These are phyloP conservation scores for Miltochrista miniata DNA, from an alignment of 2,888 invertebrate genomes.

Conservation along the genomic window DNA sequence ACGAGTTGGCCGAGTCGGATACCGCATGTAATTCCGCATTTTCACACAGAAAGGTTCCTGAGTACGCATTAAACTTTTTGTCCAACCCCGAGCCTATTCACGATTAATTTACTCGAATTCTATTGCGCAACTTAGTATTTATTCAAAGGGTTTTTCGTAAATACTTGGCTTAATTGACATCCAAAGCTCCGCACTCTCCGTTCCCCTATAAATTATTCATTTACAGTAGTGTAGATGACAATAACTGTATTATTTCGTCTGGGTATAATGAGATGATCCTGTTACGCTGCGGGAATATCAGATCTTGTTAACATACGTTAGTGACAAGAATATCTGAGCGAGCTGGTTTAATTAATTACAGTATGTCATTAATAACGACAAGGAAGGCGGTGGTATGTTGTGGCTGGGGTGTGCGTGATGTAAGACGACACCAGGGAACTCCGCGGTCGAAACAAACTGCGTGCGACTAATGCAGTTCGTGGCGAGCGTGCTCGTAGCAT, in stretches of 20 bases:
- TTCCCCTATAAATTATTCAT: conserved; percentile 64
- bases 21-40: conserved; percentile 70
- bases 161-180: conserved; percentile 72
- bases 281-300: conserved; percentile 49
- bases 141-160: conserved; percentile 62
- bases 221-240: conserved; percentile 50
- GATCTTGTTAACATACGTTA: conserved; percentile 65
- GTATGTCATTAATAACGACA: conserved; percentile 65
- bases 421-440: conserved; percentile 49
- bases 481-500: conserved; percentile 19
- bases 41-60: conserved; percentile 64
- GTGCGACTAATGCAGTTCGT: conserved; percentile 16
- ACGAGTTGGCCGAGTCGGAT: conserved; percentile 61
- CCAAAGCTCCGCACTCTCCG: conserved; percentile 54
- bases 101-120: conserved; percentile 73
- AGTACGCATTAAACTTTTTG: conserved; percentile 76
- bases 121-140: conserved; percentile 66
- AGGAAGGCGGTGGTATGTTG: conserved; percentile 49
- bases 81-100: conserved; percentile 56
- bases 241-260: conserved; percentile 48
- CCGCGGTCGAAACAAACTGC: conserved; percentile 19
- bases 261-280: conserved; percentile 49
- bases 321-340: conserved; percentile 59
- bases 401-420: conserved; percentile 41
- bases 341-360: conserved; percentile 66